Evolutionary conservation across 2,797 vertebrate species (phyloP).

Genomic region (Enteromius anoplus): DNA sequence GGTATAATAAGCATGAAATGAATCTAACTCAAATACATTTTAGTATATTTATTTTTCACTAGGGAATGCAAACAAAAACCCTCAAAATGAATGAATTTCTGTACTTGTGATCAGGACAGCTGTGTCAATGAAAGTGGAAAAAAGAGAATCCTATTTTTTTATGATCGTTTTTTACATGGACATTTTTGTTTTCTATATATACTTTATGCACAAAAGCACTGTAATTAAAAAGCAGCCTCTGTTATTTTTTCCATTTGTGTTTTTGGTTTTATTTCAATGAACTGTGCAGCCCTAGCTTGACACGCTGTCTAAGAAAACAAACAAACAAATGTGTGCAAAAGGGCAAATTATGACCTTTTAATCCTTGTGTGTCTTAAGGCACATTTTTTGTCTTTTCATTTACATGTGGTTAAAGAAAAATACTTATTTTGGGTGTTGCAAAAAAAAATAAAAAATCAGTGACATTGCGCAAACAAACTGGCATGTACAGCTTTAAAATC

Average conservation of each 20-base stretch:
- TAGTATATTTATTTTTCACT: too few species aligned
- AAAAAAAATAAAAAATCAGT: background rate
- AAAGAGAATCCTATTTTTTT: background rate
- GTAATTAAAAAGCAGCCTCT: background rate
- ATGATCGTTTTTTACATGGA: background rate
- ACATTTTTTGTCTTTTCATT: background rate
- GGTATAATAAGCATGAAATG: too few species aligned
- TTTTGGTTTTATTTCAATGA: background rate
- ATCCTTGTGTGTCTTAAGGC: background rate
- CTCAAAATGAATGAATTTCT: background rate
- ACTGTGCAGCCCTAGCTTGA: background rate
- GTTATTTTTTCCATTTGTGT: background rate
- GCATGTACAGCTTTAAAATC: background rate
- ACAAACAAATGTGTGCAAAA: background rate
- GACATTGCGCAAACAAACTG: background rate
- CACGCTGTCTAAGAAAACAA: background rate
- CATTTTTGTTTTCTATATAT: background rate
- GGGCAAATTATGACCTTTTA: background rate
- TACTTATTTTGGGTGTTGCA: background rate
- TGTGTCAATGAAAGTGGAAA: background rate
- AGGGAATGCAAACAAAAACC: too few species aligned
- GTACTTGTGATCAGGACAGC: background rate
- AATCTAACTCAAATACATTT: too few species aligned
- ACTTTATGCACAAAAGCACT: background rate
- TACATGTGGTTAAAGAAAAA: background rate